Base-by-base conservation (phyloP, 2,113 vertebrate species). In the Pycnonotus jocosus region DNA sequence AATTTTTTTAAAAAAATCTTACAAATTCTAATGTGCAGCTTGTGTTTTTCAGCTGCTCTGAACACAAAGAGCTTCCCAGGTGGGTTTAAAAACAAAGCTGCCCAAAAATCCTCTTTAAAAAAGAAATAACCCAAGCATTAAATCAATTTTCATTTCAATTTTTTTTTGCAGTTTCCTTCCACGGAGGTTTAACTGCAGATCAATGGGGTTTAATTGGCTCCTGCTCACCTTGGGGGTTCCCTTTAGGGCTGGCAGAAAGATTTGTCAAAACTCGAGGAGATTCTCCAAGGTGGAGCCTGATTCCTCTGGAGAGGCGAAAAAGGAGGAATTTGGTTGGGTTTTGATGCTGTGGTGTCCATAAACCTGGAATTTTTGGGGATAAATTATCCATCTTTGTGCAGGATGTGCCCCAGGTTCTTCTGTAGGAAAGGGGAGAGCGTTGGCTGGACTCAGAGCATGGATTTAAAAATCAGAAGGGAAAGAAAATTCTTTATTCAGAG, bases 361-460 rank as follows among this genome's bases (percentile, higher is more conserved):
- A 33, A 11, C 2, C 20, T 13, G 38, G 58, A 51, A n/a, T 3
- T 51, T 28, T 31, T 25, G 3, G 33, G 50, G 57, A 19, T 4
- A 31, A 27, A 18, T 14, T 14, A 1, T 8, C 15, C 23, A 4
- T 8, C 3, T 56, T 42, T 14, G 10, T 22, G 30, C 47, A 53
- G 62, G 38, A 14, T 2, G 3, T 12, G 56, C 3, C 54, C 28
- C 54, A 10, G n/a, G 30, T 27, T 19, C 5, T 48, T 13, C 71
- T 54, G 37, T 0, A 35, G 48, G 47, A 3, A 40, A 33, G 8
- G 0, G 7, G 4, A 19, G 22, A 42, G 25, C 1, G 1, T 22
- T 18, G 44, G 27, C 23, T 44, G 51, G n/a, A 2, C 13, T 64
- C 18, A 38, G 48, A 84, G 15, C 15, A 4, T 1, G 15, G 17